Conservation (phyloP, 2,888 invertebrate genomes). For the Andrena fulva region DNA sequence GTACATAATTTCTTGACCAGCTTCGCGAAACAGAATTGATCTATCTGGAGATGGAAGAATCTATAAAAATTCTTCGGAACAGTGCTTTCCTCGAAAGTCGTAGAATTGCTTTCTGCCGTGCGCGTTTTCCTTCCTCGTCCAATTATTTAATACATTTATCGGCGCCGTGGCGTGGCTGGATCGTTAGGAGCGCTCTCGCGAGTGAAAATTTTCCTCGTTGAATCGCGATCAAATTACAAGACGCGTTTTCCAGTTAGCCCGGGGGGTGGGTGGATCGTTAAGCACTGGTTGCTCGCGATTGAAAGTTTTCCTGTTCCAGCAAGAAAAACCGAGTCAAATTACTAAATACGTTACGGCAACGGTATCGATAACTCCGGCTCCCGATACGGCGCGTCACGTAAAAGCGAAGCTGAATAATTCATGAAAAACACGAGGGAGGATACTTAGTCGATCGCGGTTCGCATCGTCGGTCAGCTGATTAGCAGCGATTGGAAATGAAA, state of each 20-base stretch:
- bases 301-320: not conserved
- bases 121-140: not conserved
- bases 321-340: slow-evolving; percentile 20
- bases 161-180: not conserved
- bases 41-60: no score
- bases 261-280: not conserved
- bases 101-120: not conserved
- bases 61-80: not conserved
- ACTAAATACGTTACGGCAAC: slow-evolving; percentile 38
- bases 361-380: slow-evolving; percentile 38
- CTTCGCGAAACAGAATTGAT: no score
- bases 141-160: not conserved
- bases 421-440: slow-evolving; percentile 61
- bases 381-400: slow-evolving; percentile 46
- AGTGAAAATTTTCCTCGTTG: not conserved
- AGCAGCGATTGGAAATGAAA: slow-evolving; percentile 61
- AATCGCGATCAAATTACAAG: slow-evolving; percentile 7
- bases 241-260: not conserved
- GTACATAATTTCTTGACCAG: no score
- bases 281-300: not conserved
- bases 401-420: slow-evolving; percentile 65
- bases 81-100: not conserved
- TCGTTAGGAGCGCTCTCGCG: not conserved
- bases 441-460: slow-evolving; percentile 67
- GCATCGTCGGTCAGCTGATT: slow-evolving; percentile 25